Base-by-base conservation (phyloP, 2,888 invertebrate genomes). In the Mythimna pallens region DNA sequence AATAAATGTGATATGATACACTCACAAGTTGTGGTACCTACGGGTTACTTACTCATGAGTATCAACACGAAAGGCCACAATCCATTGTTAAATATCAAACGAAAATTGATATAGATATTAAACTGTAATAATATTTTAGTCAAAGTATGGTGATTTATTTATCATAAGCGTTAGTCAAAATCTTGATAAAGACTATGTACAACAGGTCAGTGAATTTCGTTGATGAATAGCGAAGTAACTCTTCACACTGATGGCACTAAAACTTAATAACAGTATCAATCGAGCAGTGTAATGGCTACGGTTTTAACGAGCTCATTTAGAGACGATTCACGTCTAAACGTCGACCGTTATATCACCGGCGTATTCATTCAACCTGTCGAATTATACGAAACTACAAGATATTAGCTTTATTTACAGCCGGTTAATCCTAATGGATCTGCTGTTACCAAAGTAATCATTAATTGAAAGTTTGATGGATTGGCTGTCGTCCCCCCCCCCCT, bases 371-470 rank as follows among this genome's bases (percentile, higher is more conserved):
- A 58, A 80, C 64, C 69, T 70, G 61, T 68, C 61, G 50, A 68
- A 80, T 81, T 63, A 74, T 14, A 69, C 50, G 47, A 68, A 20
- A 65, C 55, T 55, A 40, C 20, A 52, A 63, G 63, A 40, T 66
- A 66, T 74, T 63, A 62, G 54, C 40, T 80, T 65, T 73, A 67
- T 80, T 80, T 80, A 80, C 70, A 63, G 70, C 52, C 34, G 36
- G n/a, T 70, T 47, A 73, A 74, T 74, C 67, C 52, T 80, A 63
- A 68, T 83, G 80, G 74, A 80, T 83, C 65, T 30, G 66, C 61
- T 62, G 67, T 58, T 50, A 80, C 70, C 62, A 63, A 70, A 65
- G 54, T 67, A 73, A 79, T 75, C 71, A 74, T 73, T 81, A 47
- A 63, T 77, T 81, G 64, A 69, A 65, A 70, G 30, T 75, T 78